Base-by-base conservation (phyloP, 1,140 invertebrate genomes). In the Drosophila ohnishii region DNA sequence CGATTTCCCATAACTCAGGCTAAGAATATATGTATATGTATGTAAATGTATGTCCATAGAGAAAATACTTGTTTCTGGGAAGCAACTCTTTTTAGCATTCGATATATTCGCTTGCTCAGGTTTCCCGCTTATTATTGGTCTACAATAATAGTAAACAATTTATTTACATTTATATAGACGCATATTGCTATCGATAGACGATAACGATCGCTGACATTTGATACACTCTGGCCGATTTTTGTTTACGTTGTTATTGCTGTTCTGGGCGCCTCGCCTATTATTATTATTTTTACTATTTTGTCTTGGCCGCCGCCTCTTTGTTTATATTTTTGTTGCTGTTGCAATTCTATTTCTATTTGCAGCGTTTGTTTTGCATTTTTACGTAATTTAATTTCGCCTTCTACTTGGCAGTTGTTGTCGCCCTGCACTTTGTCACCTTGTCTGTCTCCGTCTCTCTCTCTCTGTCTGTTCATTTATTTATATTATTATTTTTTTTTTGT, bases 361-460 rank as follows among this genome's bases (percentile, higher is more conserved):
- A 57, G 16, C 25, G 1, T 63, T 61, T 74, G 62, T 55, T 81
- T 82, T 53, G 75, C 44, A 78, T 78, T 83, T 82, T 82, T 83
- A 82, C 75, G 80, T 70, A 74, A 75, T 78, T 78, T 58, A 13
- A 85, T 80, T 80, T 73, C 59, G 47, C 47, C 51, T 69, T 57
- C 16, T 69, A 37, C 50, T 47, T 63, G 39, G 42, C 59, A 72
- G 48, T 64, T 78, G 60, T 48, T 76, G 62, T 42, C 53, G 42
- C 63, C 77, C 44, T 81, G 76, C 72, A 79, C 80, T 73, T 76
- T 80, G 72, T 53, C 60, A 65, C 44, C 45, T 37, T 70, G 22
- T 19, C 51, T 48, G 22, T 55, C 22, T 25, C 32, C 25, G 11
- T 28, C 25, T 28, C 16, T 22, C 14, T n/a, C 28, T 10, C 25